Conservation (phyloP, 2,797 vertebrate species). For the Neosalanx taihuensis region DNA sequence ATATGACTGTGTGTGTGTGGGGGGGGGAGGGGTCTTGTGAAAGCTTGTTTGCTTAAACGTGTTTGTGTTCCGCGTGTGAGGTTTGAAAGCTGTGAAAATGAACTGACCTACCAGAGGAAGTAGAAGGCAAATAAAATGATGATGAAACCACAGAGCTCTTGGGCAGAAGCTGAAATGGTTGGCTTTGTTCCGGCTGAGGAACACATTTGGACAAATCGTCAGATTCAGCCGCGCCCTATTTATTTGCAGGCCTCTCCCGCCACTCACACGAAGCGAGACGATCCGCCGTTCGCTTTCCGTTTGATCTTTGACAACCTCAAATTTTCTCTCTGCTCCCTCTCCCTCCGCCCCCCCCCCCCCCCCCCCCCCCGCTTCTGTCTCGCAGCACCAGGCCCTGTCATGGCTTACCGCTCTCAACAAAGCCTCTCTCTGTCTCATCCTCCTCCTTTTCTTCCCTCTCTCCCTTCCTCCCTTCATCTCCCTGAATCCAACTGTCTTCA, state of each 20-base stretch:
- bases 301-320: constrained; percentile 59
- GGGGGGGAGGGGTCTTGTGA: neutral
- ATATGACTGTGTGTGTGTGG: constrained; percentile 1
- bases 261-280: constrained; percentile 36
- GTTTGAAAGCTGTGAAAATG: constrained; percentile 36
- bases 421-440: constrained; percentile 11
- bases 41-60: neutral
- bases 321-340: constrained; percentile 34
- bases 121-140: neutral
- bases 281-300: constrained; percentile 44
- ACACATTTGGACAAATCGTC: constrained; percentile 43
- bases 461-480: constrained; percentile 43
- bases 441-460: constrained; percentile 37
- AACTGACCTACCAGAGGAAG: constrained; percentile 31
- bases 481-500: neutral
- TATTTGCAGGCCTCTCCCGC: constrained; percentile 50
- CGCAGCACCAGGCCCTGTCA: constrained; percentile 26
- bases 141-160: constrained; percentile 24
- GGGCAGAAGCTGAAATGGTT: constrained; percentile 34
- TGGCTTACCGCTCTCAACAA: neutral
- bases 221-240: constrained; percentile 37
- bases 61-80: neutral
- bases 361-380: neutral
- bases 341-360: neutral
- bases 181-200: constrained; percentile 41